Conservation (phyloP, 2,113 vertebrate genomes). For the Ursus arctos region DNA sequence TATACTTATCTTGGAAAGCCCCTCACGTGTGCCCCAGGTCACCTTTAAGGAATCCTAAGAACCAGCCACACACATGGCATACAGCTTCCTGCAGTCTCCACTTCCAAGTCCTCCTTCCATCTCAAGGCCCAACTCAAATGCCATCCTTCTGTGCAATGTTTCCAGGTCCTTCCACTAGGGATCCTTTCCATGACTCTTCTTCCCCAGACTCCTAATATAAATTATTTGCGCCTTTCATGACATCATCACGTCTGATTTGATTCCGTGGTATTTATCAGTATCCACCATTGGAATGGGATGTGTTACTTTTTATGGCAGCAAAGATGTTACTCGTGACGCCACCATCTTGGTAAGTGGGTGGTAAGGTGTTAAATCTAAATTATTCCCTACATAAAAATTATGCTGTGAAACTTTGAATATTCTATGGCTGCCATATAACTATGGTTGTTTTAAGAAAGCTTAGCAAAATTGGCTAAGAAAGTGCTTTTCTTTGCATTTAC, state of each 20-base stretch:
- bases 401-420: neutral
- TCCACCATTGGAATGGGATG: neutral
- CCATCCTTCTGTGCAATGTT: neutral
- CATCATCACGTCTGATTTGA: neutral
- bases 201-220: neutral
- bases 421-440: neutral
- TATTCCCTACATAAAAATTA: neutral
- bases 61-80: neutral
- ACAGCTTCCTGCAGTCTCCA: neutral
- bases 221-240: neutral
- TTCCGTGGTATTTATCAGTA: neutral
- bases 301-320: neutral
- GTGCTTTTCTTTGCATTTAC: neutral
- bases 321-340: neutral
- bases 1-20: neutral
- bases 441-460: neutral
- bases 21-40: too few relatives aligned
- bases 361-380: neutral
- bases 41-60: neutral
- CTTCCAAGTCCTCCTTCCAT: neutral
- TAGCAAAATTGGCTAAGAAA: neutral
- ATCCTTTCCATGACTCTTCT: neutral
- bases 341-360: neutral
- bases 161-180: neutral
- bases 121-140: neutral